phyloP scores from a whole-genome alignment of 1,140 invertebrate genomes.

The Leptestheria dahalacensis region DNA sequence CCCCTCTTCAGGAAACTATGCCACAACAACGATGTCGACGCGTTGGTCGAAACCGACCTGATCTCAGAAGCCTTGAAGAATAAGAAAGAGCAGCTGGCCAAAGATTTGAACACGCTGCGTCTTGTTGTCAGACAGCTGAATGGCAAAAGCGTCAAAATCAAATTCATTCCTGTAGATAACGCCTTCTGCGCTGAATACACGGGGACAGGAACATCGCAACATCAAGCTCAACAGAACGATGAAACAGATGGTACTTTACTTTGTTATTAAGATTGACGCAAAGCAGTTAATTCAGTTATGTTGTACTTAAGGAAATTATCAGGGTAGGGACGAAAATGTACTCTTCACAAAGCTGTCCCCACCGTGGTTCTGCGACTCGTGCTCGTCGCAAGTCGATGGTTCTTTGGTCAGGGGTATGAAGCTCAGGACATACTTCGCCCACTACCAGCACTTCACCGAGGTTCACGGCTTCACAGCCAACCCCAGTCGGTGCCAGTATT shows the following conservation, averaged over 20 bases:
- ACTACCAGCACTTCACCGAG: not conserved
- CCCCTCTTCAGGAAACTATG: not conserved
- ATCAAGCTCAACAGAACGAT: too few species aligned
- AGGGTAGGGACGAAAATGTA: not conserved
- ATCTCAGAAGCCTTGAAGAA: not conserved
- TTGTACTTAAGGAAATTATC: not conserved
- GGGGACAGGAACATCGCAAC: too few species aligned
- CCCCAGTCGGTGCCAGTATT: not conserved
- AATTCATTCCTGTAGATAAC: not conserved
- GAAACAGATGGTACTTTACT: too few species aligned
- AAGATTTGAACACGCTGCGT: not conserved
- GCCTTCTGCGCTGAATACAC: too few species aligned
- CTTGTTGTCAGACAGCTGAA: too few species aligned
- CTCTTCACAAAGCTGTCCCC: not conserved
- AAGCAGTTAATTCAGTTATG: not conserved
- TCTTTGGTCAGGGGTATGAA: not conserved
- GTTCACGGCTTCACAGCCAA: not conserved
- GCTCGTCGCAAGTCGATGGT: not conserved
- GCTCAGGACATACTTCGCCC: not conserved
- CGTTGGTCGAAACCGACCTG: not conserved
- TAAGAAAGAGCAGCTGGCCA: not conserved
- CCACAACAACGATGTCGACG: not conserved
- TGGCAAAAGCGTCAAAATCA: not conserved
- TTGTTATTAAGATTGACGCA: not conserved
- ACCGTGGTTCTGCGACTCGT: not conserved